Base-by-base conservation (phyloP, 2,888 invertebrate genomes). In the Rotaria magnacalcarata region DNA sequence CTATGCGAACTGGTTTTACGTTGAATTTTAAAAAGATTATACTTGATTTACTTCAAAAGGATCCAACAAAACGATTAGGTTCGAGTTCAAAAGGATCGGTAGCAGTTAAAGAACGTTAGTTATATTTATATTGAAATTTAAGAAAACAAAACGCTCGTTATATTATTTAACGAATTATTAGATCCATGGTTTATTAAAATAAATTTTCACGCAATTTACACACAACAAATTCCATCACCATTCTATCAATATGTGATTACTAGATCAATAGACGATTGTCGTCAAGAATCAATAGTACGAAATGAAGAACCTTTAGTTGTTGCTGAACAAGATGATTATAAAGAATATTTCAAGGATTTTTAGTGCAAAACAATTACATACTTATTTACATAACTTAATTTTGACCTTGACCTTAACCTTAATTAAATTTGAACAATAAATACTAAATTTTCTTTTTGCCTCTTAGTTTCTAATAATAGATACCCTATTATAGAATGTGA, bases 201-300 rank as follows among this genome's bases (percentile, higher is more conserved):
- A 8, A n/a, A 80, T 80, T 80, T 80, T 24, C 21, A 47, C 6
- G 11, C 41, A 11, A 43, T 80, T 24, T 80, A 80, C 14, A 80
- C 24, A 43, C 75, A 80, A 80, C 43, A 80, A 80, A 43, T 80
- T 3, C 41, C 43, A 41, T 80, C 75, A 80, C 75, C 75, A 47
- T 80, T 80, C 24, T 47, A 21, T 24, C 10, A 80, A 80, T 43
- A 80, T 24, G 47, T 80, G 16, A 27, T 80, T 5, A 24, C 14
- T 43, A 80, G 47, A 24, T 80, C 75, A 4, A 11, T 80, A 47
- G 7, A 7, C 2, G 47, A 80, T 47, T 47, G 24, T 80, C 75
- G 75, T 80, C 75, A n/a, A 24, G 43, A 47, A 80, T 43, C 43
- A 47, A 3, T 41, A 24, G 21, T 8, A 47, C 41, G 43, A 5